Base-by-base conservation (phyloP, 2,797 vertebrate genomes). In the Threskiornis aethiopicus region DNA sequence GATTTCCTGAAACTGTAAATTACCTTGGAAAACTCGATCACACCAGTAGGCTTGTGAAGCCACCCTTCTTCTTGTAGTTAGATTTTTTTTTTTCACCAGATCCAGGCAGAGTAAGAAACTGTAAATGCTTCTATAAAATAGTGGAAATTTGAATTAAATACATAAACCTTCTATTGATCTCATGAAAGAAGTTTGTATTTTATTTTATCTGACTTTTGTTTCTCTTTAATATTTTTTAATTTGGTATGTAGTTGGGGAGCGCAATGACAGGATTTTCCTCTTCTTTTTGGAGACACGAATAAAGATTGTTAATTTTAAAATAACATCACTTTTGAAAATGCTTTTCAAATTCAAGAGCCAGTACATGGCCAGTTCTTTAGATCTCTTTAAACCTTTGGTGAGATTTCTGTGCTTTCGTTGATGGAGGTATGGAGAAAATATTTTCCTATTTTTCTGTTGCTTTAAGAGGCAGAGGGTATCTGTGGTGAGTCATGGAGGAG, bases 401-500 rank as follows among this genome's bases (percentile, higher is more conserved):
- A 86, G 37, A 65, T 88, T 92, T 85, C 39, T 89, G 24, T 71
- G 21, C 61, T 88, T 94, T 93, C 49, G 62, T 46, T 66, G 61
- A 26, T 71, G 49, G 47, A 52, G 25, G 18, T 92, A 28, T 10
- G 70, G 64, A 77, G 62, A 85, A 90, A 89, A 71, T 89, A 42
- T 58, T 95, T 86, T 77, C 22, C 21, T 85, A n/a, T 28, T 71
- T 95, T 93, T 59, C 33, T 76, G 16, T 90, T 93, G 55, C 80
- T 92, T 92, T 81, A 85, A 77, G 84, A 92, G 79, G 37, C 70
- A 93, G 66, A 95, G 46, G 52, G 46, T 84, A 55, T 89, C 65
- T 86, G 39, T 73, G 88, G 76, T 84, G 89, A 93, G 83, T 96
- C 94, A 65, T 52, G 44, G 67, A 82, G 84, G 79, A 73, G 93